Evolutionary conservation across 2,797 vertebrate species (phyloP).

Genomic region (Spondyliosoma cantharus): DNA sequence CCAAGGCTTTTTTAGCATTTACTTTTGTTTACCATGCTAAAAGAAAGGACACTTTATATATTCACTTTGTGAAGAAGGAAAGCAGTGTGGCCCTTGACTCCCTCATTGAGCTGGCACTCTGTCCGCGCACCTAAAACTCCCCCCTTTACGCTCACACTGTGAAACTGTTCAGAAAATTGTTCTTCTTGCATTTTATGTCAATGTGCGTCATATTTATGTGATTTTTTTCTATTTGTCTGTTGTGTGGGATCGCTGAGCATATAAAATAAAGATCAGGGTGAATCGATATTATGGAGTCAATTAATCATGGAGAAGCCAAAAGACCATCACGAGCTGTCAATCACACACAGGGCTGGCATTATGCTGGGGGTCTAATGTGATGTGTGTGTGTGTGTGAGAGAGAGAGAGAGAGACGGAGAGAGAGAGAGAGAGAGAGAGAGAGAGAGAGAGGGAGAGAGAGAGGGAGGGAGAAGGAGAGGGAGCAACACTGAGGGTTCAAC

Average conservation of each 20-base stretch:
- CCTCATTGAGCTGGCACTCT: slow-evolving; percentile 21
- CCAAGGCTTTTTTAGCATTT: slow-evolving; percentile 19
- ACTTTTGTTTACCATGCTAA: slow-evolving; percentile 34
- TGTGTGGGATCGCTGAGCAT: slow-evolving; percentile 6
- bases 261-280: slow-evolving; percentile 32
- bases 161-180: slow-evolving; percentile 37
- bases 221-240: slow-evolving; percentile 14
- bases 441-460: background rate
- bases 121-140: slow-evolving; percentile 1
- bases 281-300: background rate
- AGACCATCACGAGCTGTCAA: background rate
- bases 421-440: slow-evolving; percentile 17
- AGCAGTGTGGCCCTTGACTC: slow-evolving; percentile 6
- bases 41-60: slow-evolving; percentile 37
- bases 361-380: slow-evolving; percentile 15
- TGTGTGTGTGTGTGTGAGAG: slow-evolving; percentile 12
- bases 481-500: slow-evolving; percentile 20
- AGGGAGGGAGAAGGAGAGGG: slow-evolving; percentile 28
- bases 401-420: background rate
- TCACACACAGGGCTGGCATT: background rate
- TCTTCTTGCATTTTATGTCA: slow-evolving; percentile 4
- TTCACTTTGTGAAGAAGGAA: slow-evolving; percentile 32
- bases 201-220: slow-evolving; percentile 30
- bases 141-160: slow-evolving; percentile 35
- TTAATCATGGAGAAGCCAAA: background rate